Evolutionary conservation across 2,888 invertebrate species (phyloP), one percentile per base, ranked within the genome.

Genomic region (Pyralis farinalis): DNA sequence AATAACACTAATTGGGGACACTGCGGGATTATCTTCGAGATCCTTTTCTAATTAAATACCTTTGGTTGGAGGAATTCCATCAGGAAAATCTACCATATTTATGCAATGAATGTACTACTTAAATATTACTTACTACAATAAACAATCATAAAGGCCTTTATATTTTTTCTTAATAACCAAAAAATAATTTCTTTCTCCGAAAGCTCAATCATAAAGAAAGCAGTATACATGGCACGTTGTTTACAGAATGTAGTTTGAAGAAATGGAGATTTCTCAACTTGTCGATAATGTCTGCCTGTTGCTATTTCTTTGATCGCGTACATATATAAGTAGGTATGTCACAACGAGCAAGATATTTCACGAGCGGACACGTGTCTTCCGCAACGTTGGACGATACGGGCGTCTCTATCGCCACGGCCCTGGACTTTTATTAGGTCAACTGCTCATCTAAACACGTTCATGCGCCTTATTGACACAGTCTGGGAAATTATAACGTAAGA

Each of bases 351-450:
- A 29, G 29, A 25, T 31, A 31, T 12, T 31, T 31, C 31, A 31
- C 31, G 7, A 12, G 12, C 12, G 11, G 43, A 53, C 60, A 67
- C 61, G 63, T 62, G 58, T 58, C 58, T 69, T 63, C 63, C 56
- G 58, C 56, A 59, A 51, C 30, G 31, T 34, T 34, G 11, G 7
- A 22, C 21, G 34, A 39, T 46, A 46, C 42, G 46, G 42, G 36
- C 41, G 34, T 49, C 52, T 66, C 51, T 69, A 70, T 67, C 69
- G 42, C 42, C 41, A 39, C 37, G 49, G 49, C 55, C 58, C 49
- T 56, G 61, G 54, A 58, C 53, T 53, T 57, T 51, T 53, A 58
- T 59, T 61, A 62, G 60, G 60, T 55, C 58, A 58, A 51, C 53
- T 49, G 55, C 51, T 58, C 43, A 49, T 53, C 46, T 29, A 39